These are phyloP conservation scores for Neosilurus mollespiculum DNA, from an alignment of 2,797 vertebrate genomes.

Conservation along the genomic window DNA sequence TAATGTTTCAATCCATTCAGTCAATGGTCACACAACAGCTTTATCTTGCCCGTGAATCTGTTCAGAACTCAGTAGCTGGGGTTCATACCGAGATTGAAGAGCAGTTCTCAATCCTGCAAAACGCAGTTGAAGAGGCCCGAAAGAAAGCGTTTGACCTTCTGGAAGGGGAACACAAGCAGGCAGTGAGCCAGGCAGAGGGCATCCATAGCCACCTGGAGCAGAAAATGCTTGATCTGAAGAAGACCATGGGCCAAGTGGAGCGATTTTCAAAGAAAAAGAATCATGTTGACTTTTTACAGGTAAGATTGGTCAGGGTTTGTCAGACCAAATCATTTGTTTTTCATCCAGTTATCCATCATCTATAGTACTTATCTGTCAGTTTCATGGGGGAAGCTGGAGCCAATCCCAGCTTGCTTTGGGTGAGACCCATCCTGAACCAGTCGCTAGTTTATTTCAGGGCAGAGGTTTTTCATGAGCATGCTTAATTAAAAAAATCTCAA, in stretches of 20 bases:
- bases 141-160: slow-evolving; percentile 73
- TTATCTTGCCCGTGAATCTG: neutral
- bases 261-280: slow-evolving; percentile 73
- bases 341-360: too few species aligned
- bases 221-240: slow-evolving; percentile 72
- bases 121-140: slow-evolving; percentile 71
- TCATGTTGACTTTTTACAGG: slow-evolving; percentile 81
- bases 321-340: neutral
- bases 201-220: slow-evolving; percentile 80
- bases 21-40: neutral
- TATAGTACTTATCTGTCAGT: too few species aligned
- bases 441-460: too few species aligned
- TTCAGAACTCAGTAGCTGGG: slow-evolving; percentile 65
- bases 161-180: slow-evolving; percentile 77
- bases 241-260: slow-evolving; percentile 73
- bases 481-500: too few species aligned
- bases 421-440: too few species aligned
- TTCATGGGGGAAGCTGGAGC: too few species aligned
- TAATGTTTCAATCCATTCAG: neutral
- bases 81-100: slow-evolving; percentile 71
- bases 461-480: too few species aligned
- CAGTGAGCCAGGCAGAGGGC: slow-evolving; percentile 76
- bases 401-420: too few species aligned
- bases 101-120: slow-evolving; percentile 76
- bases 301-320: slow-evolving; percentile 35